Evolutionary conservation across 2,888 invertebrate genomes (phyloP).

Genomic region (Harpagoxenus sublaevis): DNA sequence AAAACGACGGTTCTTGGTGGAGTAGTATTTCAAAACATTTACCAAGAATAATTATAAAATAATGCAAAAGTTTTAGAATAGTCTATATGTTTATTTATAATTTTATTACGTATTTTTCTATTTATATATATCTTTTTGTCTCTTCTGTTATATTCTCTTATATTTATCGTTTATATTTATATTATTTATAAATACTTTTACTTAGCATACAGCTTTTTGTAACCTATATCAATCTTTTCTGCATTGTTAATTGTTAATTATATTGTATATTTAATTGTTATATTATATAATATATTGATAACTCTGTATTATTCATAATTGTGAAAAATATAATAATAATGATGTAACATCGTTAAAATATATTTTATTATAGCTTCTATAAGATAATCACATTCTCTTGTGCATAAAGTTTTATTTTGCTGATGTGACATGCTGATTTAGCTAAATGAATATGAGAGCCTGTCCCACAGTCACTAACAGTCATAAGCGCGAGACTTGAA

Average conservation of each 20-base stretch:
- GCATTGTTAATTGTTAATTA: background rate
- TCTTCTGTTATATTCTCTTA: background rate
- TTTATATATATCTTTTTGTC: background rate
- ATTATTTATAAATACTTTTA: background rate
- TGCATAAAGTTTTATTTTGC: constrained; percentile 11
- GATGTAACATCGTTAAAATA: background rate
- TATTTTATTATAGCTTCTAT: background rate
- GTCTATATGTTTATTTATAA: background rate
- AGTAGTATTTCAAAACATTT: too few species aligned
- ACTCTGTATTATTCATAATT: background rate
- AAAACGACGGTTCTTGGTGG: too few species aligned
- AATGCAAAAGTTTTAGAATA: background rate
- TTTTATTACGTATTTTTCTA: background rate
- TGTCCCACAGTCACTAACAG: background rate
- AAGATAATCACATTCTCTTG: background rate
- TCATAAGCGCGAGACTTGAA: background rate
- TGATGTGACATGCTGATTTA: constrained; percentile 18
- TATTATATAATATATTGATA: background rate
- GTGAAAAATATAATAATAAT: background rate
- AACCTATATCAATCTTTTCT: background rate
- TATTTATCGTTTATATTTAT: background rate
- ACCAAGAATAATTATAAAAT: background rate
- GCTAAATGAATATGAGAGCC: constrained; percentile 6
- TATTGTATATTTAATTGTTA: background rate
- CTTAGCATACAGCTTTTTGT: background rate